Percentiles rank a stretch among this genome's conserved stretches.
Evolutionary conservation across 1,140 invertebrate genomes (phyloP).

Genomic region (Helicoverpa zea): DNA sequence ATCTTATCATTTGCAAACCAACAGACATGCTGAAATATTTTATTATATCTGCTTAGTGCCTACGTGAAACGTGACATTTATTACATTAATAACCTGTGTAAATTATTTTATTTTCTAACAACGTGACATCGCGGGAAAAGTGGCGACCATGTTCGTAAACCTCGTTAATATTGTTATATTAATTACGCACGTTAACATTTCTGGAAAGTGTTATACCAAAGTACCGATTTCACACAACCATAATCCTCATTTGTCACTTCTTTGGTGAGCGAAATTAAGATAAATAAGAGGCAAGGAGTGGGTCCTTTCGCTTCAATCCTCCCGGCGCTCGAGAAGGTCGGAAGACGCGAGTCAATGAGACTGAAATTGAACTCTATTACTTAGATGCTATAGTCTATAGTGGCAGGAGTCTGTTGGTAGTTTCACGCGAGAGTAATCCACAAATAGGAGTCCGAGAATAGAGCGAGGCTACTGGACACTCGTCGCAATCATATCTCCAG

Average conservation of each 20-base stretch:
- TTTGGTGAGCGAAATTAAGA: conserved; percentile 79
- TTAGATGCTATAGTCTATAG: conserved; percentile 71
- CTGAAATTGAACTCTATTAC: conserved; percentile 67
- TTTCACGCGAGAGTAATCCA: conserved; percentile 78
- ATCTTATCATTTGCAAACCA: conserved; percentile 17
- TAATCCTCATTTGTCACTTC: conserved; percentile 79
- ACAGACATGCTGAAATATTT: conserved; percentile 4
- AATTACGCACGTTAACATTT: conserved; percentile 54
- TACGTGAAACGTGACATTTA: conserved; percentile 37
- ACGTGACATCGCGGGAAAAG: conserved; percentile 34
- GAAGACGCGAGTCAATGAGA: conserved; percentile 49
- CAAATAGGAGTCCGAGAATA: conserved; percentile 85
- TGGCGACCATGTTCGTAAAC: conserved; percentile 15
- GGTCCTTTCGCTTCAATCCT: conserved; percentile 76
- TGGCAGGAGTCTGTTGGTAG: conserved; percentile 59
- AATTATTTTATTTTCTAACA: conserved; percentile 34
- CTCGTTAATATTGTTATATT: conserved; percentile 48
- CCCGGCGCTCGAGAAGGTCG: conserved; percentile 62
- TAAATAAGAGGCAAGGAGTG: conserved; percentile 80
- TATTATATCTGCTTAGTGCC: neutral
- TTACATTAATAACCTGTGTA: conserved; percentile 32
- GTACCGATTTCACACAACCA: conserved; percentile 65
- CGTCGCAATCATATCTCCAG: conserved; percentile 81
- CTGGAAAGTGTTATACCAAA: conserved; percentile 59
- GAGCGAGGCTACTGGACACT: conserved; percentile 85